phyloP scores from a whole-genome alignment of 2,113 vertebrate genomes.

The Lophura nycthemera region DNA sequence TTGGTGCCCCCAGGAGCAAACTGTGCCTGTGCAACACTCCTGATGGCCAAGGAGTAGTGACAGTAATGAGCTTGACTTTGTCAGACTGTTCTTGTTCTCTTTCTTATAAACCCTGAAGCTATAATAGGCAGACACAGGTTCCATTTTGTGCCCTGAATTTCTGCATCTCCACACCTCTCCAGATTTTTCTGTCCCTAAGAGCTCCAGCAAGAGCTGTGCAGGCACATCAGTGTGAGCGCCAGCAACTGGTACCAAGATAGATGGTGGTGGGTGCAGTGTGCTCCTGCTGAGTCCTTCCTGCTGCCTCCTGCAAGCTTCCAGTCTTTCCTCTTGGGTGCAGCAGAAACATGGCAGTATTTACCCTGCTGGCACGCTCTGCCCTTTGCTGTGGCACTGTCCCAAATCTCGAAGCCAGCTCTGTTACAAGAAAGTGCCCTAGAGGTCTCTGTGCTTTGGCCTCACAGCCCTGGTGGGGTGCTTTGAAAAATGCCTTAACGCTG shows the following conservation, averaged over 20 bases:
- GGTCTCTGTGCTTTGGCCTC: background rate
- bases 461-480: background rate
- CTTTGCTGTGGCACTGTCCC: background rate
- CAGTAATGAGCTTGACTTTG: background rate
- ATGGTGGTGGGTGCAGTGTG: background rate
- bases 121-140: background rate
- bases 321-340: background rate
- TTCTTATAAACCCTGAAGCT: background rate
- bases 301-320: background rate
- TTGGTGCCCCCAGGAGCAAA: background rate
- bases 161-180: accelerated
- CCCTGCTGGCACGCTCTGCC: background rate
- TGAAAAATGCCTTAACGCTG: too few species aligned
- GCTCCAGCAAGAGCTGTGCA: background rate
- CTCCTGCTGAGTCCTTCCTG: background rate
- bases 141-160: background rate
- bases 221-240: background rate
- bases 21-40: background rate
- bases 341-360: background rate
- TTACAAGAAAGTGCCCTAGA: background rate
- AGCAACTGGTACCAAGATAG: background rate
- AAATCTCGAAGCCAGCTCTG: background rate
- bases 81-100: background rate
- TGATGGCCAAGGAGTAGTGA: background rate
- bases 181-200: background rate